A percentile compares a stretch with the other conserved stretches of the same genome.
phyloP scores from a whole-genome alignment of 2,113 vertebrate species.

The Trematomus loennbergii region DNA sequence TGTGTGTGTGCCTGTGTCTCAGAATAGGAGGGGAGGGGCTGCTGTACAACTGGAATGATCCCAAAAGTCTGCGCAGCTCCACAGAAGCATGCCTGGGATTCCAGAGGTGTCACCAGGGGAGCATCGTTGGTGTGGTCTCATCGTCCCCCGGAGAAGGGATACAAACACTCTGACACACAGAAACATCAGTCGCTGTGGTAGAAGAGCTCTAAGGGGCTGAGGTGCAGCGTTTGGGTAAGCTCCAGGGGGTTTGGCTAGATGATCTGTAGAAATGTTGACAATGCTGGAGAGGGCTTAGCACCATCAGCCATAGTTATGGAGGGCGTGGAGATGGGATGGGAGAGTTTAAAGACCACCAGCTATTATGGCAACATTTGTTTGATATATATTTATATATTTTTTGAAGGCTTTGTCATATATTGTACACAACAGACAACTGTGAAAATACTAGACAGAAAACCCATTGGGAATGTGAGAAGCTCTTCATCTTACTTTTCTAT shows the following conservation, averaged over 20 bases:
- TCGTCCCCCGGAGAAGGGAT: slow-evolving; percentile 40
- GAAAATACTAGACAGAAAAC: background rate
- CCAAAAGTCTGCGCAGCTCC: slow-evolving; percentile 45
- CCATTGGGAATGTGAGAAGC: background rate
- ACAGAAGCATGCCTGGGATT: slow-evolving; percentile 70
- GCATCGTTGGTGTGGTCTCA: slow-evolving; percentile 58
- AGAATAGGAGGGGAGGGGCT: slow-evolving; percentile 53
- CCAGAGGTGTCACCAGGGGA: slow-evolving; percentile 70
- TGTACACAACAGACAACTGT: background rate
- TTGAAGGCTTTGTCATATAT: background rate
- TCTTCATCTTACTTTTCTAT: background rate
- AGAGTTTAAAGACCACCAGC: slow-evolving; percentile 34
- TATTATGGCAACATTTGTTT: background rate
- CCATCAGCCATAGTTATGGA: slow-evolving; percentile 39
- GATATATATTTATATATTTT: background rate
- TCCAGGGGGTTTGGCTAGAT: slow-evolving; percentile 41
- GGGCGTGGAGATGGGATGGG: slow-evolving; percentile 37
- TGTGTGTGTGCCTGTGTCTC: slow-evolving; percentile 24
- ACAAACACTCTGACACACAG: slow-evolving; percentile 44
- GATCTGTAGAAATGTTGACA: slow-evolving; percentile 56
- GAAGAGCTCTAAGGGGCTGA: slow-evolving; percentile 19
- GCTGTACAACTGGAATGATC: slow-evolving; percentile 43
- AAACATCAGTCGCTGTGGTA: slow-evolving; percentile 35
- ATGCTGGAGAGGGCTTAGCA: slow-evolving; percentile 36
- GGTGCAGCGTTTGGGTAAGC: slow-evolving; percentile 39